Conservation (phyloP, 2,797 vertebrate species). For the Malacoraja senta region DNA sequence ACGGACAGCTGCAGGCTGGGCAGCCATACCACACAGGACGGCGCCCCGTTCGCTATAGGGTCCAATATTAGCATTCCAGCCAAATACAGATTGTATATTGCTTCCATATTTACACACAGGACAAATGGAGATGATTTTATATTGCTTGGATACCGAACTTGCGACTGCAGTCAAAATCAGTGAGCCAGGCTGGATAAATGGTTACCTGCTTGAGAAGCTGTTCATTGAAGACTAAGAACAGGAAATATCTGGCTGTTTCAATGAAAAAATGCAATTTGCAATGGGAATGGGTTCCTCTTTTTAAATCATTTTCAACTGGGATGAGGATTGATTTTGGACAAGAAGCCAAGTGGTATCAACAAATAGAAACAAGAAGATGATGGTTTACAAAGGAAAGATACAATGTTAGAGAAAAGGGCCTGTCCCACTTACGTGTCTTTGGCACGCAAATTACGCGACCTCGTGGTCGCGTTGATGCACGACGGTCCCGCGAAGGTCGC, state of each 20-base stretch:
- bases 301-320: not conserved
- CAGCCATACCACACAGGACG: too few relatives aligned
- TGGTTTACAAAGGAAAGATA: too few relatives aligned
- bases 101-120: too few relatives aligned
- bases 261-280: not conserved
- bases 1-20: too few relatives aligned
- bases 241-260: not conserved
- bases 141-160: not conserved
- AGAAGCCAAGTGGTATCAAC: not conserved
- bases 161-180: not conserved
- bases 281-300: not conserved
- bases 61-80: not conserved
- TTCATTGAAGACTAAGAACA: not conserved
- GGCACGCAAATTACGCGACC: too few relatives aligned
- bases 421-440: too few relatives aligned
- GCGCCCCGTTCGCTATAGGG: too few relatives aligned
- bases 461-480: too few relatives aligned
- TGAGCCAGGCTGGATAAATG: not conserved
- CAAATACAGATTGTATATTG: not conserved
- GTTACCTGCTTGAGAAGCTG: not conserved
- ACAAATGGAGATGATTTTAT: not conserved
- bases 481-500: too few relatives aligned
- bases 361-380: not conserved
- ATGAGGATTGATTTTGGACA: not conserved
- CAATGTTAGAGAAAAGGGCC: too few relatives aligned